Base-by-base conservation (phyloP, 2,888 invertebrate genomes). In the Dorcus parallelipipedus region DNA sequence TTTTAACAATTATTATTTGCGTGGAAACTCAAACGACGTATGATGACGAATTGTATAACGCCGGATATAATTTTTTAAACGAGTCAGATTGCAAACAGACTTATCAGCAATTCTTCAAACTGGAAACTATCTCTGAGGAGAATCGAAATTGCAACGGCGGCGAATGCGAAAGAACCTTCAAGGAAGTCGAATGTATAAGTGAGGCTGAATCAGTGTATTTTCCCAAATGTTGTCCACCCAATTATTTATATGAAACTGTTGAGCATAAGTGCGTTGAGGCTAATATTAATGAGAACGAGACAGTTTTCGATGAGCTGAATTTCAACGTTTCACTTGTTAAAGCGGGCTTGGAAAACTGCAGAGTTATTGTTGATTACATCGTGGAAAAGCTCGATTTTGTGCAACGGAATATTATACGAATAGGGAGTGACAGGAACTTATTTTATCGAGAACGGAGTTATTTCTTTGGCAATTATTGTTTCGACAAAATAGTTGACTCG, bases 281-380 rank as follows among this genome's bases (percentile, higher is more conserved):
- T 10, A 45, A 56, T 17, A 26, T 53, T 39, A 42, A 38, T 10
- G 40, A 58, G 9, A 40, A 38, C n/a, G 40, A 58, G 9, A 40
- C 42, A 7, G 45, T 42, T 17, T 54, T 58, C n/a, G 9, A 56
- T 14, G 49, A 52, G n/a, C 51, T 59, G 39, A 49, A 49, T 7
- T 61, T 63, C 17, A 9, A 50, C 5, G 63, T 59, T 5, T 64
- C 52, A 20, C 64, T 67, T n/a, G 57, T 73, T 2, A 67, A 61
- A 62, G 64, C 71, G 3, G 73, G 73, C 9, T 60, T 73, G 42
- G 66, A 67, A 0, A 57, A 65, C 4, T 73, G 73, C 59, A 64
- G 63, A 48, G 59, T 72, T 33, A 68, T 72, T 33, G 60, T 66
- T 3, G 72, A 72, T 47, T 9, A 56, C 51, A 39, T 38, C 3